Evolutionary conservation across 2,797 vertebrate species (phyloP), one percentile per base, ranked within the genome.

Genomic region (Intellagama lesueurii): DNA sequence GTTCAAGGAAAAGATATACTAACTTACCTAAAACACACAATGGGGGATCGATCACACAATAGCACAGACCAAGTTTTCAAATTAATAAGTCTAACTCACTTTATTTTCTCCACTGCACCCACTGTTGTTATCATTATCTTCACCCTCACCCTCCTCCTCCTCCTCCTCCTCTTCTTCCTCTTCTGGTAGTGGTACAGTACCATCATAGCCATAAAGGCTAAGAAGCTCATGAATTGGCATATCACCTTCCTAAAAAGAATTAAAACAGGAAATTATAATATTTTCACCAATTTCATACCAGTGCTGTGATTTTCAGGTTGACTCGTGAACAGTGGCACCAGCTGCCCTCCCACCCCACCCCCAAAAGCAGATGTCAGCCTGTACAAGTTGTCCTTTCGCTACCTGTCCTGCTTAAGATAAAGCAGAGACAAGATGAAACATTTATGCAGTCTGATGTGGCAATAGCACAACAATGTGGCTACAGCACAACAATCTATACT

Each of bases 201-300:
- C 97, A 4, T 98, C 98, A 83, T 99, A 99, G 90, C 99, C 99
- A 1, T 99, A 99, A 86, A 99, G 97, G 93, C 98, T 99, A 85
- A 99, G 97, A 76, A 99, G 97, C 94, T 99, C 98, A 91, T 99
- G 98, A 95, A 99, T 99, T 81, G 99, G 99, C 99, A 99, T 99
- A 87, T 99, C 98, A 1, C 99, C 98, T 91, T 99, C 99, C 99
- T 99, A 92, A 90, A 86, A 90, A 87, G 0, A 93, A 89, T 89
- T 89, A 89, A 90, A 87, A 90, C 60, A 82, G 85, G 85, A 81
- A 89, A 90, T 68, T 44, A 88, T 80, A 89, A 83, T 56, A 83
- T 84, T 85, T 89, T 81, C 66, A 89, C 66, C 47, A 90, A 83
- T 69, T 89, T 84, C 73, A 81, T 66, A 89, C 69, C 77, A 81